These are phyloP conservation scores for Muscicapa adusta DNA, from an alignment of 2,113 vertebrate genomes.

Conservation along the genomic window DNA sequence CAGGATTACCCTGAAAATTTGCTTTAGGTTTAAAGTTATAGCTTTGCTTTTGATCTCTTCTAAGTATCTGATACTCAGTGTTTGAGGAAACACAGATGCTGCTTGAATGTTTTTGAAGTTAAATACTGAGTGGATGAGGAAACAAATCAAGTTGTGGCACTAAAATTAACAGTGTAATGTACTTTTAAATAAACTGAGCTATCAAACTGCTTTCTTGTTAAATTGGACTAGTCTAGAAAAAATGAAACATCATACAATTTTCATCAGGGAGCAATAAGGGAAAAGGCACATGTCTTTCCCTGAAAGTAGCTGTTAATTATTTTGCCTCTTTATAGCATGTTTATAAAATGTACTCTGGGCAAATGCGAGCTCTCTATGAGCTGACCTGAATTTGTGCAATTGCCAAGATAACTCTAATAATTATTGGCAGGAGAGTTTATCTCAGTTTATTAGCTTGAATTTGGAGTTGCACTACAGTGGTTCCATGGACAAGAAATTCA, in stretches of 20 bases:
- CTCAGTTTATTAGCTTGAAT: neutral
- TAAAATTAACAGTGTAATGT: neutral
- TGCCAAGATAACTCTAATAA: neutral
- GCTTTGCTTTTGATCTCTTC: constrained; percentile 33
- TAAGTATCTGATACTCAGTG: neutral
- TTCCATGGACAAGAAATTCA: neutral
- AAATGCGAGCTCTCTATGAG: neutral
- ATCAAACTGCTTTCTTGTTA: constrained; percentile 14
- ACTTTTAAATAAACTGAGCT: constrained; percentile 24
- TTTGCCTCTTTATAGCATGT: neutral
- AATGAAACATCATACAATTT: neutral
- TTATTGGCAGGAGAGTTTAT: neutral
- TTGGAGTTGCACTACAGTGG: neutral
- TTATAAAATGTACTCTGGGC: neutral
- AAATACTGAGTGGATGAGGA: neutral
- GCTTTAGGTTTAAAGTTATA: constrained; percentile 5
- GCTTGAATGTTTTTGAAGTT: constrained; percentile 21
- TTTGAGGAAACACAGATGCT: neutral
- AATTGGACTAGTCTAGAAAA: neutral
- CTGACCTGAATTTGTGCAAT: neutral
- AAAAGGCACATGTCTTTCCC: neutral
- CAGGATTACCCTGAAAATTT: constrained; percentile 10
- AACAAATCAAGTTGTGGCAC: neutral
- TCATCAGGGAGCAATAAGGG: neutral
- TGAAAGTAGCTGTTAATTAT: neutral